phyloP scores from a whole-genome alignment of 1,140 invertebrate genomes.

The Brachionus asplanchnoidis region DNA sequence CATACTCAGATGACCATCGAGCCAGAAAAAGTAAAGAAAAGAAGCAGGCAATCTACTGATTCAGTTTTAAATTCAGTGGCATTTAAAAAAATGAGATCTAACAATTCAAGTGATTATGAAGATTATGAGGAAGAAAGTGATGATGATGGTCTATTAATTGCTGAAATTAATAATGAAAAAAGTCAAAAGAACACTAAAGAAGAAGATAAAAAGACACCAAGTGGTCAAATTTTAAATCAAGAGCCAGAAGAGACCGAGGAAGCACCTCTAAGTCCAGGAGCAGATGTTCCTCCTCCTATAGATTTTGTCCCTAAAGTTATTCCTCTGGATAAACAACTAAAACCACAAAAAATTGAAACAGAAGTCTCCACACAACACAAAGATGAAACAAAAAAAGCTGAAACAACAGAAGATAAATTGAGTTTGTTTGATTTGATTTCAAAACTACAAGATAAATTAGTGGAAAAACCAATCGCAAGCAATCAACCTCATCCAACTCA shows the following conservation, averaged over 20 bases:
- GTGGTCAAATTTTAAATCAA: not conserved
- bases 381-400: not conserved
- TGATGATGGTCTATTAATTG: not conserved
- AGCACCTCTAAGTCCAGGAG: not conserved
- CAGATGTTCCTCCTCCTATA: not conserved
- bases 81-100: not conserved
- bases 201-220: not conserved
- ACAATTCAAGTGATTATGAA: constrained; percentile 31
- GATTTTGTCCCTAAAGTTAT: constrained; percentile 19
- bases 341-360: not conserved
- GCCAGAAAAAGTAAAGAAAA: not conserved
- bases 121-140: not conserved
- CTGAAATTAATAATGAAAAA: not conserved
- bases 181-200: not conserved
- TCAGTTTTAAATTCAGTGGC: not conserved
- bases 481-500: not conserved
- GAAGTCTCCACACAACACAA: not conserved
- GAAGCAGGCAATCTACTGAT: not conserved
- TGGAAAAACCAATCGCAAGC: not conserved
- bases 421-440: constrained; percentile 36
- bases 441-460: constrained; percentile 27
- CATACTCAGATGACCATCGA: not conserved
- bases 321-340: not conserved
- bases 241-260: not conserved
- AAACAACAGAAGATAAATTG: constrained; percentile 5